A percentile compares a stretch with the other conserved stretches of the same genome.
Evolutionary conservation across 1,140 invertebrate genomes (phyloP).

Genomic region (Mactra quadrangularis): DNA sequence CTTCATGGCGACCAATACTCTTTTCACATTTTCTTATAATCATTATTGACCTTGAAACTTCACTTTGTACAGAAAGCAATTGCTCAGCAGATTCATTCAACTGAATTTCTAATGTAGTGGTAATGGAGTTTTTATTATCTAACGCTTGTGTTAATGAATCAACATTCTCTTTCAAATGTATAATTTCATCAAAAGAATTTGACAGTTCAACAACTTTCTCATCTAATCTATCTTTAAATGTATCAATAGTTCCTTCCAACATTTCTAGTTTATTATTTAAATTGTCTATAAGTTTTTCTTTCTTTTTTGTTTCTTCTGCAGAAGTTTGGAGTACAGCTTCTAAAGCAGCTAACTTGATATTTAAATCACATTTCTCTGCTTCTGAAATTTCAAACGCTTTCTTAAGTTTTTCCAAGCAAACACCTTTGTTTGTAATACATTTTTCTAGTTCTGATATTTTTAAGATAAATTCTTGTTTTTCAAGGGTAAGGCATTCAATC

Average conservation of each 20-base stretch:
- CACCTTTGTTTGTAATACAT: neutral
- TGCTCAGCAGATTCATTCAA: neutral
- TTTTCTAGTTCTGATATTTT: slow-evolving; percentile 36
- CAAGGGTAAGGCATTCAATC: slow-evolving; percentile 37
- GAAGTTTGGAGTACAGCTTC: neutral
- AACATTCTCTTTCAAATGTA: neutral
- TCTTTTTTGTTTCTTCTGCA: neutral
- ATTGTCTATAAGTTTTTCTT: neutral
- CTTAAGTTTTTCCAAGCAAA: neutral
- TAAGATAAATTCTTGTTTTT: slow-evolving; percentile 38
- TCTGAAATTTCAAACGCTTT: neutral
- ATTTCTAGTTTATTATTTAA: neutral
- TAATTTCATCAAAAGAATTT: slow-evolving; percentile 10
- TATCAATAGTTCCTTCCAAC: neutral
- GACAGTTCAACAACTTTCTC: neutral
- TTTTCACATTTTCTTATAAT: neutral
- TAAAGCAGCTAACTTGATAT: neutral
- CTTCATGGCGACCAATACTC: slow-evolving; percentile 16
- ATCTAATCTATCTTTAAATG: slow-evolving; percentile 6
- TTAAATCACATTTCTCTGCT: neutral
- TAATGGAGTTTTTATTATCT: neutral
- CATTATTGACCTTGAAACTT: neutral
- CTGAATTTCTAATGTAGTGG: neutral
- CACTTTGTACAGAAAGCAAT: slow-evolving; percentile 19
- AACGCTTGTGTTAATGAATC: neutral